phyloP scores from a whole-genome alignment of 2,797 vertebrate species.

The Spea hammondii region DNA sequence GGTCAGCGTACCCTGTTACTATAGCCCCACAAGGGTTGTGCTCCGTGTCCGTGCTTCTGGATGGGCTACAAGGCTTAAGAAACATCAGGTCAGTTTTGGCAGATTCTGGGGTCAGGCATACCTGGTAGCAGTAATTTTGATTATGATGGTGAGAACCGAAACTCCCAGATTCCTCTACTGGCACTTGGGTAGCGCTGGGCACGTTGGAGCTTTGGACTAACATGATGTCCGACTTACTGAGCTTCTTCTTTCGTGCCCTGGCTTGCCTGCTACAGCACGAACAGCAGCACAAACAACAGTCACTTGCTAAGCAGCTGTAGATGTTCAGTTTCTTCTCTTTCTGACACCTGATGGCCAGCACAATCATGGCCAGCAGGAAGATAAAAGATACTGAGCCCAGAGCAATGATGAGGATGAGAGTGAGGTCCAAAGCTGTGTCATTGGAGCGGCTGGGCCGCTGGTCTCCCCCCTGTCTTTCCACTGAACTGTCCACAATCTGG shows the following conservation, averaged over 20 bases:
- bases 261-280: constrained; percentile 86
- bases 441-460: constrained; percentile 69
- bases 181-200: constrained; percentile 73
- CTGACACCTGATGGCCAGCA: constrained; percentile 91
- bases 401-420: constrained; percentile 94
- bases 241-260: constrained; percentile 90
- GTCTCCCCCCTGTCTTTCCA: constrained; percentile 63
- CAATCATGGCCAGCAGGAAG: constrained; percentile 97
- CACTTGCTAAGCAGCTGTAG: constrained; percentile 87
- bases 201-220: constrained; percentile 87
- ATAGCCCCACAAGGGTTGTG: constrained; percentile 92
- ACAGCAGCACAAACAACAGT: constrained; percentile 85
- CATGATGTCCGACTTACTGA: constrained; percentile 98
- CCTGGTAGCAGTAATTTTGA: constrained; percentile 98
- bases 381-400: constrained; percentile 92
- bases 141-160: constrained; percentile 84
- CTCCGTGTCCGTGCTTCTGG: constrained; percentile 86
- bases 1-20: constrained; percentile 88
- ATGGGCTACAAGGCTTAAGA: constrained; percentile 92
- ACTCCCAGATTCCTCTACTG: constrained; percentile 85
- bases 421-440: constrained; percentile 85
- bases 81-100: constrained; percentile 98
- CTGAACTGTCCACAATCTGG: constrained; percentile 82
- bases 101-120: constrained; percentile 96
- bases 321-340: constrained; percentile 96